Base-by-base conservation (phyloP, 1,140 invertebrate species). In the Bombus superbus region DNA sequence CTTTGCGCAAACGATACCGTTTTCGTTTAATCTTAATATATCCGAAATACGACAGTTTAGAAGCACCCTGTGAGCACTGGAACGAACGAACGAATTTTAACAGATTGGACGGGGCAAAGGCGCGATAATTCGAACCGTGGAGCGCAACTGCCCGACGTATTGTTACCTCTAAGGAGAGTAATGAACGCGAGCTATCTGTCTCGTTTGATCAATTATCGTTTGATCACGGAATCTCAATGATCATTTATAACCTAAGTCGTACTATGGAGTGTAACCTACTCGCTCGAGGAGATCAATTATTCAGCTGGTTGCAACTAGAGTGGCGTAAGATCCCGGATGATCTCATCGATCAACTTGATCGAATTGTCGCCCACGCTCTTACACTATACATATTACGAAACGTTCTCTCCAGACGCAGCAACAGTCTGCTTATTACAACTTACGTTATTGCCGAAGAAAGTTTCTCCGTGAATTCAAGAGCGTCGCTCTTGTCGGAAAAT, bases 291-390 rank as follows among this genome's bases (percentile, higher is more conserved):
- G 75, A 78, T 78, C 75, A 44, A 64, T 78, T 78, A 64, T 78
- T 64, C 75, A 8, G 25, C 28, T 40, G 75, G 28, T 18, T 62
- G 75, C 40, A 78, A 64, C 75, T 78, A 28, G 75, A 44, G 75
- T 64, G 75, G 59, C 40, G 75, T 62, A 78, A 78, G 57, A 42
- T 78, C 10, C 38, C 28, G 28, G 75, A 42, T 64, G 75, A 78
- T 78, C 59, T 64, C 57, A 78, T 78, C 75, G 75, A 78, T 78
- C 75, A 64, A 32, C 32, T n/a, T 22, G 75, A 62, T 59, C 47
- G 75, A 77, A n/a, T 78, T 78, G 38, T 78, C 57, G 75, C 75
- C 75, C 75, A 78, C 75, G 74, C 69, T 40, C 25, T 40, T 59
- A n/a, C 0, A 22, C 22, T 40, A n/a, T 10, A 22, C 22, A 13